These are phyloP conservation scores for Drosophila ambigua DNA, from an alignment of 1,140 invertebrate species.

Conservation along the genomic window DNA sequence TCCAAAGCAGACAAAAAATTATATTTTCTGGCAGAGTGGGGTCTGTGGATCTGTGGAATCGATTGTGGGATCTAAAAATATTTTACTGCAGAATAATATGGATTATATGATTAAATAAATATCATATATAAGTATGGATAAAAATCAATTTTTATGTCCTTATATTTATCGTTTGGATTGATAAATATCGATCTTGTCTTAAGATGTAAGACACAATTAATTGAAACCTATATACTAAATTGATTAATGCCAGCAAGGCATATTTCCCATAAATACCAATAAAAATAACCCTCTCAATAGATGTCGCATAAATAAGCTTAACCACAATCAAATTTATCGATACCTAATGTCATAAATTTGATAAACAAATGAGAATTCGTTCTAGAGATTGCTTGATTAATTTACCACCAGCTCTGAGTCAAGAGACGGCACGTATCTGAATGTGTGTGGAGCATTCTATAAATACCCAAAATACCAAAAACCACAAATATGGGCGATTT, in stretches of 20 bases:
- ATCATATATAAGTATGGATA: not conserved
- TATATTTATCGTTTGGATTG: not conserved
- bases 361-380: conserved; percentile 15
- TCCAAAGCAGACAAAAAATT: conserved; percentile 6
- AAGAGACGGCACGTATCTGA: not conserved
- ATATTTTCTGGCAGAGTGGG: too few species aligned
- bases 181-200: too few species aligned
- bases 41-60: too few species aligned
- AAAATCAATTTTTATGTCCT: not conserved
- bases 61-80: too few species aligned
- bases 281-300: conserved; percentile 2
- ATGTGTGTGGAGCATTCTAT: conserved; percentile 10
- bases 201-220: too few species aligned
- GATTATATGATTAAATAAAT: not conserved
- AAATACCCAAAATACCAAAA: conserved; percentile 7
- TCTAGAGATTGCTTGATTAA: conserved; percentile 27
- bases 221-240: too few species aligned
- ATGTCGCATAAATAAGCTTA: conserved; percentile 36
- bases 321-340: conserved; percentile 17
- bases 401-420: conserved; percentile 7
- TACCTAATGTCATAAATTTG: conserved; percentile 9
- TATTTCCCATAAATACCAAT: conserved; percentile 5
- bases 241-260: too few species aligned
- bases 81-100: not conserved
- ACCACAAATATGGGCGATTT: conserved; percentile 11